Conservation (phyloP, 2,797 vertebrate species). For the Pyrocephalus nanus region DNA sequence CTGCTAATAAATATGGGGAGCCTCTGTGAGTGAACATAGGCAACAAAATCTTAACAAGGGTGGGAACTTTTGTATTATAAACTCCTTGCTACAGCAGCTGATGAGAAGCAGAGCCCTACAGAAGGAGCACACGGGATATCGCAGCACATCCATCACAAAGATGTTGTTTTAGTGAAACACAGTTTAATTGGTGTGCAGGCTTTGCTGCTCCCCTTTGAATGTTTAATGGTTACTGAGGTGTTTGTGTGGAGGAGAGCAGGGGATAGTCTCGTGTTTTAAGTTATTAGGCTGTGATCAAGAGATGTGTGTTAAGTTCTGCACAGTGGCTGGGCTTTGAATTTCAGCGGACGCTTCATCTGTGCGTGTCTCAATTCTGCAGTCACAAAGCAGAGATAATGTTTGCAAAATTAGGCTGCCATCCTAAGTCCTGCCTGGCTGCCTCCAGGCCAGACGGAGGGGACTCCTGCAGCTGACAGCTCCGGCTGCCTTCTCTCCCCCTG, state of each 20-base stretch:
- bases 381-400: not conserved
- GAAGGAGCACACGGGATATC: not conserved
- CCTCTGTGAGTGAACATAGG: not conserved
- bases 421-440: not conserved
- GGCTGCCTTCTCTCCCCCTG: not conserved
- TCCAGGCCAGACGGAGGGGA: not conserved
- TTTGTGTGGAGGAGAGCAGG: not conserved
- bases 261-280: not conserved
- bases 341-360: not conserved
- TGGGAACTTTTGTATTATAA: not conserved
- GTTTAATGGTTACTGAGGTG: not conserved
- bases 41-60: not conserved
- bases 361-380: not conserved
- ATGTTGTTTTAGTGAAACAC: not conserved
- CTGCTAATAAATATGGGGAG: constrained; percentile 18
- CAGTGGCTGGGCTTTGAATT: not conserved
- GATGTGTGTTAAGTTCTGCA: not conserved
- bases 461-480: not conserved
- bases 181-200: constrained; percentile 1
- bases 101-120: not conserved
- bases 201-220: constrained; percentile 17
- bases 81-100: not conserved
- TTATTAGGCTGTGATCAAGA: not conserved
- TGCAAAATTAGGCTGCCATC: not conserved
- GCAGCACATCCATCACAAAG: not conserved